Conservation (phyloP, 2,797 vertebrate species). For the Numenius phaeopus region DNA sequence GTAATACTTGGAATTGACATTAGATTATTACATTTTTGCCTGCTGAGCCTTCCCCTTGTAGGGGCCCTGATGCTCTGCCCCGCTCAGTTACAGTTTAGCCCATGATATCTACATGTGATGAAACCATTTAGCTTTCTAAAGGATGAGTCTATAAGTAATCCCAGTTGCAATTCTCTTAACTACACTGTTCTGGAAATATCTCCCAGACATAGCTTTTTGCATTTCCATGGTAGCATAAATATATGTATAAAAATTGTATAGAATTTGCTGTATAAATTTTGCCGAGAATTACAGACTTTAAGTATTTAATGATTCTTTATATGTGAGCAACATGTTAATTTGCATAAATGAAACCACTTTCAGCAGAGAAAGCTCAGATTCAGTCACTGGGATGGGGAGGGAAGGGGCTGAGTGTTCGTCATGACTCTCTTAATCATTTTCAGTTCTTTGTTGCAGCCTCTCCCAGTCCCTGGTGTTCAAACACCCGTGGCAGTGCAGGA, state of each 20-base stretch:
- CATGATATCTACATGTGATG: neutral
- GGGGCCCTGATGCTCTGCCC: neutral
- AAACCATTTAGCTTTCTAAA: neutral
- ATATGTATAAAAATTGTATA: no score
- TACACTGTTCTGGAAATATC: neutral
- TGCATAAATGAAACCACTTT: neutral
- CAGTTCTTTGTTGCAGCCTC: neutral
- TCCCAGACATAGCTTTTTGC: neutral
- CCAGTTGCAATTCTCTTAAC: neutral
- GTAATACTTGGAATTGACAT: neutral
- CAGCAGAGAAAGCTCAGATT: neutral
- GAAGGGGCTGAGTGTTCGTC: neutral
- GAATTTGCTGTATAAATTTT: neutral
- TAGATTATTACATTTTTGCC: neutral
- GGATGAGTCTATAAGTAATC: neutral
- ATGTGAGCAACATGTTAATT: neutral
- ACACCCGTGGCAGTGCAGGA: neutral
- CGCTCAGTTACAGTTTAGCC: neutral
- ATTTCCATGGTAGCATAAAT: neutral
- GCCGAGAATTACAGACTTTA: neutral
- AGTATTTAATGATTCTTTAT: neutral
- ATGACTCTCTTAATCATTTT: neutral
- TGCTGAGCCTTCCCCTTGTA: neutral
- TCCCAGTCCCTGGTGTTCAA: neutral
- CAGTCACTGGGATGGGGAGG: fast-evolving